Evolutionary conservation across 2,113 vertebrate genomes (phyloP), one percentile per base, ranked within the genome.

Genomic region (Copsychus sechellarum): DNA sequence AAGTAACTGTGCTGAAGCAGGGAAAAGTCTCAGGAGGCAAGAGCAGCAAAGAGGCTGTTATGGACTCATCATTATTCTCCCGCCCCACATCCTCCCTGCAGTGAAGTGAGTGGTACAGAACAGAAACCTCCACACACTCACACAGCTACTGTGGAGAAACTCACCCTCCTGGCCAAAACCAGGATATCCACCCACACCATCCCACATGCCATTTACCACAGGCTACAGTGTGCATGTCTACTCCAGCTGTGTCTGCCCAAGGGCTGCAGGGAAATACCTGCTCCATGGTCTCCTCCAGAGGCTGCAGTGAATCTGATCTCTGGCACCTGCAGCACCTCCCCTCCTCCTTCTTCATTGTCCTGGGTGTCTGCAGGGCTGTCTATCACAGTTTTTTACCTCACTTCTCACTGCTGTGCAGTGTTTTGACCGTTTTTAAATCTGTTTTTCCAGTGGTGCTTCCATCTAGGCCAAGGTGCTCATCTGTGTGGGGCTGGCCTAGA

Each of bases 401-500:
- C 1, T 57, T 66, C 25, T 64, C 24, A 48, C 20, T 67, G 16
- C 6, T 2, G 0, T 40, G 36, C 3, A 65, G 19, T 3, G 1
- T 42, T 85, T 88, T 60, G 7, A 28, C 12, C 6, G 67, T 71
- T 62, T 38, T 53, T 50, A 31, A 54, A 24, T n/a, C 9, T 33
- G 2, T 54, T 67, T 91, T 58, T 48, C 15, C 21, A 3, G 2
- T 45, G 28, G 11, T 4, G 2, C 6, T 6, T 1, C 14, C 25
- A 10, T 3, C 11, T 19, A 56, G 28, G 6, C 15, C 0, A 3
- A 24, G 5, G 14, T 34, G 50, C 20, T 47, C 10, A 15, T 4
- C 8, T 8, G 45, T 4, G 20, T n/a, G 16, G 23, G 60, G 6
- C 24, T 31, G 4, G 23, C 10, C 8, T 0, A 1, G 16, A 16